These are phyloP conservation scores for Piscicola geometra DNA, from an alignment of 2,888 invertebrate genomes.

Conservation along the genomic window DNA sequence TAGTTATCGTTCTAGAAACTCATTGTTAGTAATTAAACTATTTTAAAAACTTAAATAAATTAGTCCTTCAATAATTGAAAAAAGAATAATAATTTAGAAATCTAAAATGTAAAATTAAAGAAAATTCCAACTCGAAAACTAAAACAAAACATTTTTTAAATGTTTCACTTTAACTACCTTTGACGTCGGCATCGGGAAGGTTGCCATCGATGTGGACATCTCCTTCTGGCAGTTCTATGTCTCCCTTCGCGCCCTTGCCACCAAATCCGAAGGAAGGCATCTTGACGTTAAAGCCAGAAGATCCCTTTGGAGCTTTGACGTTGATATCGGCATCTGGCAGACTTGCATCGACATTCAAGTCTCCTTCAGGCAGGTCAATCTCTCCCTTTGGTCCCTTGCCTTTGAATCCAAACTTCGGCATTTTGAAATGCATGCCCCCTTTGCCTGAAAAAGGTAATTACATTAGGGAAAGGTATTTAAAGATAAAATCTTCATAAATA, in stretches of 20 bases:
- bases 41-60: no score
- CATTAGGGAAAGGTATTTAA: background rate
- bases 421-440: constrained; percentile 26
- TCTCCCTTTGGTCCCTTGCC: constrained; percentile 32
- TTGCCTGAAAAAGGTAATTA: constrained; percentile 3
- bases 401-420: constrained; percentile 34
- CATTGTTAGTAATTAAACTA: background rate
- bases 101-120: no score
- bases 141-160: no score
- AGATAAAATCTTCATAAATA: background rate
- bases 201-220: constrained; percentile 13
- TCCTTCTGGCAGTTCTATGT: constrained; percentile 10
- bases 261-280: constrained; percentile 5
- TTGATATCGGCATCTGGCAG: constrained; percentile 30
- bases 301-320: constrained; percentile 25
- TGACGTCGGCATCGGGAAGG: constrained; percentile 32
- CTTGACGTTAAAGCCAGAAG: constrained; percentile 1
- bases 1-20: background rate
- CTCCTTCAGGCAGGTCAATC: background rate
- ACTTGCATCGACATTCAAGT: constrained; percentile 2
- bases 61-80: no score
- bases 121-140: no score
- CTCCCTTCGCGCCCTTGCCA: constrained; percentile 17
- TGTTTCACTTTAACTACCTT: background rate
- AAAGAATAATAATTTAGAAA: no score